phyloP scores from a whole-genome alignment of 2,113 vertebrate genomes.

The Rhodinocichla rosea region DNA sequence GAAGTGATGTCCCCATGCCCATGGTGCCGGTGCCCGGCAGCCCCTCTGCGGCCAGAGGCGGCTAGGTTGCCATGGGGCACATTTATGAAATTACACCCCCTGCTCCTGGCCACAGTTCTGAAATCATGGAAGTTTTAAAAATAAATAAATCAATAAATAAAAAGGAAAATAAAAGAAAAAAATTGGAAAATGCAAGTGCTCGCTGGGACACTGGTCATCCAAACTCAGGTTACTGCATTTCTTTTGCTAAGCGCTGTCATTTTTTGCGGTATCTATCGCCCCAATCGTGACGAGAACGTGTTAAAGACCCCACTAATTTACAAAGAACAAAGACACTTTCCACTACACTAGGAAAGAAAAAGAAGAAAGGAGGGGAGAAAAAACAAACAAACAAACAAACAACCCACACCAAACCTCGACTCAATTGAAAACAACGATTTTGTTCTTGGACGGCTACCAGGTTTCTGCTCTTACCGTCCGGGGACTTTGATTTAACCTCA shows the following conservation, averaged over 20 bases:
- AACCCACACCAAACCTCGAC: not conserved
- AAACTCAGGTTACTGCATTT: not conserved
- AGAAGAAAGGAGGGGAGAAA: fast-evolving
- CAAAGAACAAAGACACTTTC: not conserved
- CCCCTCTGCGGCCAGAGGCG: not conserved
- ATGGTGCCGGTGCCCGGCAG: not conserved
- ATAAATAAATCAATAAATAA: not conserved
- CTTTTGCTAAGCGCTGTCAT: not conserved
- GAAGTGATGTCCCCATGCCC: not conserved
- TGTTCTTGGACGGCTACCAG: not conserved
- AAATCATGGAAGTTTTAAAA: not conserved
- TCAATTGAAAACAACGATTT: conserved; percentile 52
- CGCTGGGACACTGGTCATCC: not conserved
- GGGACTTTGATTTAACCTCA: not conserved
- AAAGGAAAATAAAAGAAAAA: not conserved
- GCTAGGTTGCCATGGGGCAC: not conserved
- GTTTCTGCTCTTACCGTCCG: not conserved
- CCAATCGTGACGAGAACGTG: not conserved
- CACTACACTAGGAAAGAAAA: not conserved
- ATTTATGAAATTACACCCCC: not conserved
- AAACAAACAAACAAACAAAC: not conserved
- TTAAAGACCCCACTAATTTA: not conserved
- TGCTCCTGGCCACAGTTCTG: not conserved
- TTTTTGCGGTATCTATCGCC: not conserved
- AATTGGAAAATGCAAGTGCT: not conserved